Conservation (phyloP, 2,888 invertebrate species). For the Leptarthrus brevirostris region DNA sequence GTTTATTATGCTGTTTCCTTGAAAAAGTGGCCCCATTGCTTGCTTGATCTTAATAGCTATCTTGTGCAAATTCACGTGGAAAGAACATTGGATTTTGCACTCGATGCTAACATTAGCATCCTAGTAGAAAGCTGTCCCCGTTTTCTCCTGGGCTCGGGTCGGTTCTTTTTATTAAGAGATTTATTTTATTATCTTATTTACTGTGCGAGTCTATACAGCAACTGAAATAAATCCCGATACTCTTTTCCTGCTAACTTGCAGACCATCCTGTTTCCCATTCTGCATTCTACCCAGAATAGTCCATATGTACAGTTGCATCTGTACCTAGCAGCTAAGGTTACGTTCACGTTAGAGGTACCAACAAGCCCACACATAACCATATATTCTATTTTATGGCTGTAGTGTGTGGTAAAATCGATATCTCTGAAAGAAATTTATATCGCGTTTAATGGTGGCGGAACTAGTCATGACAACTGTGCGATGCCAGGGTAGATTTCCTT, state of each 20-base stretch:
- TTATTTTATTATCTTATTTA: constrained; percentile 54
- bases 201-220: constrained; percentile 44
- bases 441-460: constrained; percentile 51
- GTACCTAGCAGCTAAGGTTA: constrained; percentile 22
- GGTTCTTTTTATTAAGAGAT: constrained; percentile 50
- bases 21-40: constrained; percentile 5
- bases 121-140: constrained; percentile 4
- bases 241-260: constrained; percentile 15
- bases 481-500: constrained; percentile 37
- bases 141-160: not conserved
- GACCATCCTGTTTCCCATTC: not conserved
- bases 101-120: constrained; percentile 44
- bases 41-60: constrained; percentile 5
- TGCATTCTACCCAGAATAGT: not conserved
- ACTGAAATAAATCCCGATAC: constrained; percentile 50
- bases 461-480: constrained; percentile 51
- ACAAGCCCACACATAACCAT: constrained; percentile 50
- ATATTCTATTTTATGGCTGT: constrained; percentile 47
- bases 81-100: constrained; percentile 30
- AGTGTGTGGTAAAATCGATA: constrained; percentile 51
- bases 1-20: not conserved
- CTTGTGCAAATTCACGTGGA: constrained; percentile 21
- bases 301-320: constrained; percentile 38
- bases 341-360: constrained; percentile 3
- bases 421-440: constrained; percentile 51